Conservation (phyloP, 2,113 vertebrate species). For the Pipa parva region DNA sequence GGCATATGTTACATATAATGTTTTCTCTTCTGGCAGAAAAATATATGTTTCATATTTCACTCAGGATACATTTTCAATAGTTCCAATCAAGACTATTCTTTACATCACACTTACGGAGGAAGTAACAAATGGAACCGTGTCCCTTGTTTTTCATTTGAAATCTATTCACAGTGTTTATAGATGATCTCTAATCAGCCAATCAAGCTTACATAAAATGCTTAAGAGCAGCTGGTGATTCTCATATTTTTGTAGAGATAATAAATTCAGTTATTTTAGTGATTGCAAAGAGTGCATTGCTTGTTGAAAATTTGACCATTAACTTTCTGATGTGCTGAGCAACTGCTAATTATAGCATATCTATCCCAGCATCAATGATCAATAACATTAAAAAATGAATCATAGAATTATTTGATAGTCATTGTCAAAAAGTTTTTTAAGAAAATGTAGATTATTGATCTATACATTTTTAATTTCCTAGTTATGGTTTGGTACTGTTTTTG, state of each 20-base stretch:
- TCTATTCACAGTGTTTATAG: constrained; percentile 40
- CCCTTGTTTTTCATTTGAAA: constrained; percentile 15
- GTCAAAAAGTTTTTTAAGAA: too few relatives aligned
- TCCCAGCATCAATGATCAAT: constrained; percentile 46
- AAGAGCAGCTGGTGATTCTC: constrained; percentile 42
- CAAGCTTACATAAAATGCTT: constrained; percentile 35
- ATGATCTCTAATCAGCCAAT: constrained; percentile 35
- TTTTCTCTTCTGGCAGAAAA: too few relatives aligned
- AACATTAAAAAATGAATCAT: constrained; percentile 12
- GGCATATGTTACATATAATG: too few relatives aligned
- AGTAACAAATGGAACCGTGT: constrained; percentile 44
- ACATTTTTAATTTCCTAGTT: too few relatives aligned
- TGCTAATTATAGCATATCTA: constrained; percentile 47
- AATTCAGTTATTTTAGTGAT: constrained; percentile 47
- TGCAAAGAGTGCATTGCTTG: constrained; percentile 47
- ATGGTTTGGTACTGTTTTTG: too few relatives aligned
- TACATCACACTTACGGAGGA: constrained; percentile 30
- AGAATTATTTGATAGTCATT: constrained; percentile 21
- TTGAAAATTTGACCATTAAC: constrained; percentile 51
- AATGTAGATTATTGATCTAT: too few relatives aligned
- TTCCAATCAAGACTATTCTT: constrained; percentile 37
- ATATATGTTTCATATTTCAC: too few relatives aligned
- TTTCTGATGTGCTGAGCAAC: constrained; percentile 47
- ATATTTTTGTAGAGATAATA: constrained; percentile 43
- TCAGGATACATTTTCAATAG: constrained; percentile 22